Evolutionary conservation across 2,797 vertebrate species (phyloP).

Genomic region (Chanos chanos): DNA sequence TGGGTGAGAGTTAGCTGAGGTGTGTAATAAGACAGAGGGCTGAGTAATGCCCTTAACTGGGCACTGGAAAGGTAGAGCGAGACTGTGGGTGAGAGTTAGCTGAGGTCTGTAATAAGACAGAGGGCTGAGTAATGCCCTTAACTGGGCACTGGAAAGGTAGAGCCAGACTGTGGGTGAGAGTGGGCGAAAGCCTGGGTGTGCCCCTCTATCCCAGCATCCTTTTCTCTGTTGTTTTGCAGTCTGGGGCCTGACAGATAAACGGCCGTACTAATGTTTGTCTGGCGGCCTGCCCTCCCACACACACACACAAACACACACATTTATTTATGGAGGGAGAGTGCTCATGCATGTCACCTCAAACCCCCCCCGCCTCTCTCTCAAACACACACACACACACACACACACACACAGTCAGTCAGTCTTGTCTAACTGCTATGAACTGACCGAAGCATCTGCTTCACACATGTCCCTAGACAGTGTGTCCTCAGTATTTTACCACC

Average conservation of each 20-base stretch:
- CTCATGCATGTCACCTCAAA: no score
- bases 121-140: no score
- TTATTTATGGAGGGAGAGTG: neutral
- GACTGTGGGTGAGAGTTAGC: constrained; percentile 33
- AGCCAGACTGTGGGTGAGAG: constrained; percentile 27
- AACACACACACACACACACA: constrained; percentile 16
- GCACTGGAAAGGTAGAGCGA: no score
- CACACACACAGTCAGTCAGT: neutral
- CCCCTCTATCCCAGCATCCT: constrained; percentile 51
- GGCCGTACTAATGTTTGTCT: constrained; percentile 43
- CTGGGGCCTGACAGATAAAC: constrained; percentile 46
- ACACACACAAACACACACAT: constrained; percentile 26
- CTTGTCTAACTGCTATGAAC: constrained; percentile 8
- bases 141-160: no score
- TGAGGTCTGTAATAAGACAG: no score
- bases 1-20: no score
- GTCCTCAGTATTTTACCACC: neutral
- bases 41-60: no score
- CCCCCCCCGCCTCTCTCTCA: no score
- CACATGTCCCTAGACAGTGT: neutral
- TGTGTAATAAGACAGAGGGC: no score
- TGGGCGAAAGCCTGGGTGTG: constrained; percentile 25
- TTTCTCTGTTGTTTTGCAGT: constrained; percentile 52
- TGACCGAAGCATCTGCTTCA: constrained; percentile 19
- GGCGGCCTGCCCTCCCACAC: constrained; percentile 25